Conservation (phyloP, 2,888 invertebrate species). For the Trachelus tabidus region DNA sequence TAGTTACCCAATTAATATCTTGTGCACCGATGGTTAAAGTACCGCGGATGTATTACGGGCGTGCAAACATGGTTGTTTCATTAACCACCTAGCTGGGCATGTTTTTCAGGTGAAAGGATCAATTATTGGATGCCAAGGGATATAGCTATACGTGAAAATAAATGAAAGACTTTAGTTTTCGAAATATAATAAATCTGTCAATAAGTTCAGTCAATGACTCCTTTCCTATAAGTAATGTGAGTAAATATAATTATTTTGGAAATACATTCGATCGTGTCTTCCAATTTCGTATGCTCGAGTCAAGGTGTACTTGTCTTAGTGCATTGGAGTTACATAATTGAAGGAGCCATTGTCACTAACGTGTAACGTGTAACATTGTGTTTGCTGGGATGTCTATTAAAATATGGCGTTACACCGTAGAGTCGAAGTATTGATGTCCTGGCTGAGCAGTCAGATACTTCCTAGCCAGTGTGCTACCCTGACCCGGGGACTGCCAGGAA, state of each 20-base stretch:
- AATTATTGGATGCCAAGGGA: background rate
- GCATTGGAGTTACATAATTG: no score
- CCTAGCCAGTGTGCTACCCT: conserved; percentile 52
- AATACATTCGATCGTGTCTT: background rate
- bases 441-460: conserved; percentile 48
- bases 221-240: background rate
- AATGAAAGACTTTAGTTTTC: background rate
- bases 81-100: background rate
- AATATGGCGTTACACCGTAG: background rate
- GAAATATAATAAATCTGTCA: background rate
- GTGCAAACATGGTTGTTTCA: background rate
- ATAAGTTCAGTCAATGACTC: background rate
- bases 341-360: no score
- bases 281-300: background rate
- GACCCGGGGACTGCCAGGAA: conserved; percentile 47
- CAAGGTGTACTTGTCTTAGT: background rate
- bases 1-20: conserved; percentile 35
- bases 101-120: background rate
- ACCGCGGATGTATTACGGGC: background rate
- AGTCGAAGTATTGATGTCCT: conserved; percentile 54
- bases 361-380: no score
- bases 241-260: no score
- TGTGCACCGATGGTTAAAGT: background rate
- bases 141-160: background rate
- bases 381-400: background rate